These are phyloP conservation scores for Antechinus flavipes DNA, from an alignment of 2,113 vertebrate genomes.

Conservation along the genomic window DNA sequence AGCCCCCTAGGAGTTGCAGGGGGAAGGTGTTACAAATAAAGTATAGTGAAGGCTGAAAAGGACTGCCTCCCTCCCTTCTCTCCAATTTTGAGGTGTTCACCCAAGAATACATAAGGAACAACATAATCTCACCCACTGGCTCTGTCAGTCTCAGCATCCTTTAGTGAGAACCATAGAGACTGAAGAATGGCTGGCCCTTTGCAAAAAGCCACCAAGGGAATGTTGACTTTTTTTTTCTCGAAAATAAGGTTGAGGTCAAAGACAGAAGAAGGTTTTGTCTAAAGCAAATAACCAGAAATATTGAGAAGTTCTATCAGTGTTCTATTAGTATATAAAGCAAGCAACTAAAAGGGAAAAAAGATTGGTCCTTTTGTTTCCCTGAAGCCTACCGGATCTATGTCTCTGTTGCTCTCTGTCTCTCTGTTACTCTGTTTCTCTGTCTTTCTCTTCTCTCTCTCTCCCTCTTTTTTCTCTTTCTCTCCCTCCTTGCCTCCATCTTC, in stretches of 20 bases:
- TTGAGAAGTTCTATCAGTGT: not conserved
- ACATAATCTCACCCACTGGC: not conserved
- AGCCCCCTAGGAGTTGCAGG: conserved; percentile 23
- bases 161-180: not conserved
- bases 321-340: not conserved
- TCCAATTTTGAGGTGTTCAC: not conserved
- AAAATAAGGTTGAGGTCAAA: not conserved
- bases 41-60: conserved; percentile 37
- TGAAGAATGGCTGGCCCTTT: too few species aligned
- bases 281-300: not conserved
- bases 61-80: conserved; percentile 3
- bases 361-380: not conserved
- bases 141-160: not conserved
- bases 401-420: too few species aligned
- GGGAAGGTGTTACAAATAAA: conserved; percentile 64
- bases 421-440: too few species aligned
- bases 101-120: not conserved
- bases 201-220: not conserved
- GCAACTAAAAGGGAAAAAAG: not conserved
- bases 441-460: too few species aligned
- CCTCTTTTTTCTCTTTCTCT: not conserved
- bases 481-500: not conserved
- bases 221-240: not conserved
- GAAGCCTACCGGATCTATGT: not conserved
- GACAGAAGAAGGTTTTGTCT: not conserved